A percentile compares a stretch with the other conserved stretches of the same genome.
Evolutionary conservation across 2,113 vertebrate genomes (phyloP).

Genomic region (Tenrec ecaudatus): DNA sequence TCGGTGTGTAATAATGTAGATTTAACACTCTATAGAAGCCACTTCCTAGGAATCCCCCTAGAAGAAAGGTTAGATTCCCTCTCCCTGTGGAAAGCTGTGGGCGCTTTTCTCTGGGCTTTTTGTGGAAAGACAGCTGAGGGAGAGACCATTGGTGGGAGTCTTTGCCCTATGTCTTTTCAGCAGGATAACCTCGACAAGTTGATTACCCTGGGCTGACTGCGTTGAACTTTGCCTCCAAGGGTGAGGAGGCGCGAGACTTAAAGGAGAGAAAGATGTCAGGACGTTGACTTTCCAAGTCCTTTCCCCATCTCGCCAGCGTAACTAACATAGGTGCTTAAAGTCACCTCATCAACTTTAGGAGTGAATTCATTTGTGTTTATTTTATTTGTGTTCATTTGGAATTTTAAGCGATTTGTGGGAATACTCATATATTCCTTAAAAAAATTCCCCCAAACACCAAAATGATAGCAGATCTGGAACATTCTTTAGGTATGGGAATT

Average conservation of each 20-base stretch:
- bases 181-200: too few species aligned
- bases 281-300: neutral
- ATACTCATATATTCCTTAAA: fast-evolving
- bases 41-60: neutral
- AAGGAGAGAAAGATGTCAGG: neutral
- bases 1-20: neutral
- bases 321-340: neutral
- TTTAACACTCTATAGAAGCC: neutral
- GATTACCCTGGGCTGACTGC: neutral
- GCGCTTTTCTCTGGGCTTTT: neutral
- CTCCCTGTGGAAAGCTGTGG: neutral
- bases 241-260: neutral
- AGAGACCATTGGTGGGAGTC: neutral
- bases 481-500: neutral
- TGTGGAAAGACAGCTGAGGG: neutral
- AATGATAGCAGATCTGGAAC: neutral
- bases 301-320: neutral
- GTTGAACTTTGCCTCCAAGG: neutral
- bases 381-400: neutral
- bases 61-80: neutral
- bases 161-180: fast-evolving
- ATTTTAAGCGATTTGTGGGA: neutral
- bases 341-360: neutral
- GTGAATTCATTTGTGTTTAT: neutral
- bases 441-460: neutral